Base-by-base conservation (phyloP, 1,140 invertebrate genomes). In the Amphibalanus amphitrite region DNA sequence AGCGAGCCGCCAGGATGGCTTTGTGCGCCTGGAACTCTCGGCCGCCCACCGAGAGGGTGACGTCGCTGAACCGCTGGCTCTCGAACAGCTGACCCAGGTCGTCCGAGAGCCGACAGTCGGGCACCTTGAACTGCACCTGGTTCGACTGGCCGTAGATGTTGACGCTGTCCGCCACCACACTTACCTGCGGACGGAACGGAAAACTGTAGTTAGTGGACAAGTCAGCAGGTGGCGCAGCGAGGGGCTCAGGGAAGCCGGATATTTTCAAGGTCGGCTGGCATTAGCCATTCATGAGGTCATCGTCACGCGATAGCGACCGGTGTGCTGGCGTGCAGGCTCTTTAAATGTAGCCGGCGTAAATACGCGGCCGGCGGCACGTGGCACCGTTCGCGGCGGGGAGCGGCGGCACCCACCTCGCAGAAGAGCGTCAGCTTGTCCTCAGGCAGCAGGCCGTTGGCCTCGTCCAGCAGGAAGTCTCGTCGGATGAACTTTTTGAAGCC, bases 401-500 rank as follows among this genome's bases (percentile, higher is more conserved):
- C 33, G 33, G 33, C 33, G 33, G 10, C 75, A 81, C 80, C 80
- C 81, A 95, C 93, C 86, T 99, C 95, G 85, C 96, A 99, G 84
- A 97, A 98, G 85, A 99, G 94, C 77, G 96, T 98, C 79, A 99
- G 84, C 85, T 98, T 98, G 80, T 99, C 97, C 81, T 98, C 95
- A 23, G 96, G 95, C 76, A 99, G 83, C 29, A 99, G 85, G 73
- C 96, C 96, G 80, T 98, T 99, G 67, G 92, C 91, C 85, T 99
- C 97, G 81, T 99, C 96, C 78, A 99, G 83, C 69, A 98, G 85
- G 82, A 98, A 98, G 82, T 98, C 96, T 83, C 96, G 85, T 78
- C 96, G 85, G 72, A 99, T 98, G 80, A 99, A 99, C 82, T 99
- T 98, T 84, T 98, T 99, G 84, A 99, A 99, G 69, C 97, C 97